Evolutionary conservation across 1,140 invertebrate species (phyloP).

Genomic region (Leucophenga varia): DNA sequence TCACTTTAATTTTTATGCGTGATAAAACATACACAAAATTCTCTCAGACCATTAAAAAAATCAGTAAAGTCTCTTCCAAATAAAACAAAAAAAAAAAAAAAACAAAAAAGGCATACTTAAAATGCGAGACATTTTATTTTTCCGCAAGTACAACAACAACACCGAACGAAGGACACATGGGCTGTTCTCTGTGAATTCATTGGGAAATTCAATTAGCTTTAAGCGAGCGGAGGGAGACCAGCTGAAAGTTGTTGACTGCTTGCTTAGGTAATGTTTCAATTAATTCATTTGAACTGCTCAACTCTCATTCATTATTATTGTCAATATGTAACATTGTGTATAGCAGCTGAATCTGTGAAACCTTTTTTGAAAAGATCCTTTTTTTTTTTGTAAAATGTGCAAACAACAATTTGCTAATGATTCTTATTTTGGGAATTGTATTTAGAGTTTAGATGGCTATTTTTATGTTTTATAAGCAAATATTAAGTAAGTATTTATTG

Average conservation of each 20-base stretch:
- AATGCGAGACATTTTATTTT: slow-evolving; percentile 49
- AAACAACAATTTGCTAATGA: no score
- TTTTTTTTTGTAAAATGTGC: no score
- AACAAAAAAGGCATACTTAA: slow-evolving; percentile 38
- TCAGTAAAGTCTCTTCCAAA: slow-evolving; percentile 5
- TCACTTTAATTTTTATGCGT: slow-evolving; percentile 50
- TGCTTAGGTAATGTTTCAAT: slow-evolving; percentile 54
- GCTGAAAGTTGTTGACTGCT: no score
- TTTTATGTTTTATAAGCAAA: no score
- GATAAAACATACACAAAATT: slow-evolving; percentile 29
- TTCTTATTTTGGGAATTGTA: no score
- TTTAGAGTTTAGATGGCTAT: no score
- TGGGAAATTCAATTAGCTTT: slow-evolving; percentile 51
- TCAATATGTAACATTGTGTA: no score
- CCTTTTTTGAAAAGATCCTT: no score
- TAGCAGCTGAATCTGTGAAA: no score
- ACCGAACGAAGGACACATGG: slow-evolving; percentile 30
- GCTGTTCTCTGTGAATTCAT: slow-evolving; percentile 19
- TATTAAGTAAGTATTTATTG: no score
- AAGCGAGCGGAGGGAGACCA: no score
- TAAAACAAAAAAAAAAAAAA: slow-evolving; percentile 12
- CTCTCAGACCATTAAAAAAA: slow-evolving; percentile 19
- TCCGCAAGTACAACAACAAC: slow-evolving; percentile 25
- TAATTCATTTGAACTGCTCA: slow-evolving; percentile 36
- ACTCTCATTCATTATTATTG: no score